Evolutionary conservation across 2,797 vertebrate species (phyloP), one percentile per base, ranked within the genome.

Genomic region (Ptychobarbus kaznakovi): DNA sequence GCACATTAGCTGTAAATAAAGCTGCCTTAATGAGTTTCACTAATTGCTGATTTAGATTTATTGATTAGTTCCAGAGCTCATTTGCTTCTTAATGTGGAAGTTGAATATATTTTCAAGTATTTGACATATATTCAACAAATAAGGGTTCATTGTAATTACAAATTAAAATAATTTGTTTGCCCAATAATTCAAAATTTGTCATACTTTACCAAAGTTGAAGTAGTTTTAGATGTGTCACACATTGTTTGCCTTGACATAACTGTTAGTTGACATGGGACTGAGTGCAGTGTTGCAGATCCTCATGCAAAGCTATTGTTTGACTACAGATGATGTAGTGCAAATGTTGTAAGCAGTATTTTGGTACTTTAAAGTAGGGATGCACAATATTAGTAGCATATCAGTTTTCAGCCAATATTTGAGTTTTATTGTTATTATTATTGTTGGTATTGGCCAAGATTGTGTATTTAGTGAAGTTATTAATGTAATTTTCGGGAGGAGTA

Each of bases 61-160:
- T 88, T 10, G 81, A 88, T 88, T 79, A 13, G 61, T 87, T 86
- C 66, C 42, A 70, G 63, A 63, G 82, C 58, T 65, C 61, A 83
- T 86, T 89, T 83, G 80, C 87, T 80, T 87, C 74, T 86, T 81
- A 86, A 90, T 90, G 66, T 87, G 80, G 77, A 79, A 72, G 58
- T 85, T 81, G 72, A 69, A 56, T 78, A 35, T 35, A 58, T 44
- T 56, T 70, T 77, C 4, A 56, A 42, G 63, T 56, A 58, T 69
- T 56, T 68, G 61, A 32, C 32, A 32, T 32, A 32, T 32, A 32
- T 32, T 32, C 35, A 53, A 69, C 46, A 56, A 56, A 56, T 56
- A 69, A 18, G 9, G 6, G 18, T 68, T 80, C 18, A 18, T 83
- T 83, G 77, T 53, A 22, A 68, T 83, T 22, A 22, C 46, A 83